Percentiles rank a stretch among this genome's conserved stretches.
phyloP scores from a whole-genome alignment of 2,888 invertebrate genomes.

The Timema podura region DNA sequence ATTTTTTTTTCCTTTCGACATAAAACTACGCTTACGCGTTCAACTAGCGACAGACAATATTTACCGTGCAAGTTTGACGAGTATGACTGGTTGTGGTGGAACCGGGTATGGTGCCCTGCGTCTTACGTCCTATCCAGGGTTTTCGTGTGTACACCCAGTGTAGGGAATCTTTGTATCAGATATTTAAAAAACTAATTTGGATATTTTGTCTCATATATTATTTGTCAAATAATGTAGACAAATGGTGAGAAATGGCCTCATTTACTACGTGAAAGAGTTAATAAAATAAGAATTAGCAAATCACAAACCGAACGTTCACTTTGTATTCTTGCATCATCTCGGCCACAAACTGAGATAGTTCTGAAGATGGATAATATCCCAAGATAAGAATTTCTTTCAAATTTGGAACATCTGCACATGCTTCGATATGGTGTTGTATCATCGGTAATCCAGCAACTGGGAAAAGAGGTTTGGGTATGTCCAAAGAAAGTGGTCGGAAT shows the following conservation, averaged over 20 bases:
- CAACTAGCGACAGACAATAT: no score
- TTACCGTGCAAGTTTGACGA: no score
- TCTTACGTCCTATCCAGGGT: no score
- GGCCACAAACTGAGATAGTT: conserved; percentile 80
- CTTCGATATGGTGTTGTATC: conserved; percentile 96
- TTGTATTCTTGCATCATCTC: conserved; percentile 82
- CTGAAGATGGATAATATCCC: conserved; percentile 83
- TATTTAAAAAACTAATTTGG: not conserved
- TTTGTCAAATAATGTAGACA: no score
- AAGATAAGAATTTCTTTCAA: conserved; percentile 90
- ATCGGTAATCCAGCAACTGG: conserved; percentile 94
- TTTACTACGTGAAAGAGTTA: not conserved
- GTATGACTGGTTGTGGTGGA: no score
- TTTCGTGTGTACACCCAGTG: no score
- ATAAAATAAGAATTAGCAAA: not conserved
- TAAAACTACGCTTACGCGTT: no score
- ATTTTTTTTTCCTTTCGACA: no score
- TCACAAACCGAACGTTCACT: conserved; percentile 66
- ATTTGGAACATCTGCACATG: conserved; percentile 72
- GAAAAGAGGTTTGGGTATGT: conserved; percentile 96
- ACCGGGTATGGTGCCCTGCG: no score
- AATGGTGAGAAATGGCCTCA: no score
- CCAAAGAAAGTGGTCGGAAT: conserved; percentile 92
- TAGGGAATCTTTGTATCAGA: no score
- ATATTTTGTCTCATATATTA: not conserved